A percentile compares a stretch with the other conserved stretches of the same genome.
phyloP scores from a whole-genome alignment of 2,113 vertebrate genomes.

The Triplophysa siluroides region DNA sequence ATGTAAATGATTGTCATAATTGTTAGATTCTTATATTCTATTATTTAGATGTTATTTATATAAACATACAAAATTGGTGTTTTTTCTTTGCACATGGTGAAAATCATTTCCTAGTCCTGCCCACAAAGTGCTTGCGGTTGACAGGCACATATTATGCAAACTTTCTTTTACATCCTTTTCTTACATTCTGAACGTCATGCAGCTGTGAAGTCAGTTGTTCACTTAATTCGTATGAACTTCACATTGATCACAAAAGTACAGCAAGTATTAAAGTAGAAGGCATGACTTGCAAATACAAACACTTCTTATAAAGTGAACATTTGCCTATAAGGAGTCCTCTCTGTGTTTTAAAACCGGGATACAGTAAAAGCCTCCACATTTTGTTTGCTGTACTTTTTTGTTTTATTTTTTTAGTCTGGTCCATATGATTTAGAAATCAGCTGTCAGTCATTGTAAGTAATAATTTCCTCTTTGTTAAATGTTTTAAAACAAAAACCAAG shows the following conservation, averaged over 20 bases:
- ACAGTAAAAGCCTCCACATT: no score
- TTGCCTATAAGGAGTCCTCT: no score
- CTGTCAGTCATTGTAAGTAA: neutral
- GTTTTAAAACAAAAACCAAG: neutral
- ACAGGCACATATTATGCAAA: neutral
- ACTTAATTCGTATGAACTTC: neutral
- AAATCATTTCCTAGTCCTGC: neutral
- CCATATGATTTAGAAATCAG: no score
- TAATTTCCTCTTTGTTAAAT: neutral
- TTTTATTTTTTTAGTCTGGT: no score
- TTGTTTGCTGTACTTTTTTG: neutral
- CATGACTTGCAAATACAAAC: no score
- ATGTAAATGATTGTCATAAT: no score
- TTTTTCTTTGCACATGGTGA: neutral
- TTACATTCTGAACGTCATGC: neutral
- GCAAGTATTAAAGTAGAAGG: no score
- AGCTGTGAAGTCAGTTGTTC: neutral
- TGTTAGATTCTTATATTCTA: no score
- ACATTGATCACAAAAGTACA: neutral
- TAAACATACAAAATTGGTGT: no score
- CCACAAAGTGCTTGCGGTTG: neutral
- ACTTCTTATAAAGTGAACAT: no score
- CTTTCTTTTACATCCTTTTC: neutral
- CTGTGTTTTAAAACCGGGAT: no score
- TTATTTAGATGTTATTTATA: no score